Evolutionary conservation across 2,113 vertebrate genomes (phyloP).

Genomic region (Origma solitaria): DNA sequence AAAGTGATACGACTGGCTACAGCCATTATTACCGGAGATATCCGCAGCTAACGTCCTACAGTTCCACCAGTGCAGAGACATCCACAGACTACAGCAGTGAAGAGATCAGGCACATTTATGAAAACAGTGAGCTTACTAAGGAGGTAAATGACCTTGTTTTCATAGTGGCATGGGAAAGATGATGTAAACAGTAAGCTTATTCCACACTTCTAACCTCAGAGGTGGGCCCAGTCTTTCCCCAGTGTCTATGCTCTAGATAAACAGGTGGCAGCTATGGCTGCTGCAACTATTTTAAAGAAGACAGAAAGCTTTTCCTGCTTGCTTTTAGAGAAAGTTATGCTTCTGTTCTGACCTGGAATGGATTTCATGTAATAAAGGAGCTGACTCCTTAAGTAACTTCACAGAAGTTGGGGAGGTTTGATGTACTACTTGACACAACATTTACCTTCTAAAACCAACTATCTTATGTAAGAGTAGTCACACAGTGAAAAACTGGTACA

Average conservation of each 20-base stretch:
- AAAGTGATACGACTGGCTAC: conserved; percentile 81
- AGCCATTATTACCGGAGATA: conserved; percentile 82
- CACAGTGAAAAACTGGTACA: not conserved
- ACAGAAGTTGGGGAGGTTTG: not conserved
- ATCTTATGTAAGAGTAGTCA: not conserved
- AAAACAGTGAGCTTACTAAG: conserved; percentile 89
- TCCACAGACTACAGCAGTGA: conserved; percentile 91
- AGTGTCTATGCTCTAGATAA: not conserved
- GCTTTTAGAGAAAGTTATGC: not conserved
- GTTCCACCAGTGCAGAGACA: conserved; percentile 81
- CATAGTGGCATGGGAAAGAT: not conserved
- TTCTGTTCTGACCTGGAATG: not conserved
- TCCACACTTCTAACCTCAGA: not conserved
- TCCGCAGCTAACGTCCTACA: conserved; percentile 76
- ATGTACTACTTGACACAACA: not conserved
- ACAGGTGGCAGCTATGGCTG: not conserved
- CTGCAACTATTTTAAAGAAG: not conserved
- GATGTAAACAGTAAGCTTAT: not conserved
- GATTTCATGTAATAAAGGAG: not conserved
- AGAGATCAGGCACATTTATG: conserved; percentile 92
- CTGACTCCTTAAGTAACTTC: not conserved
- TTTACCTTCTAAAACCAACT: not conserved
- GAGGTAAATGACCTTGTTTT: conserved; percentile 74
- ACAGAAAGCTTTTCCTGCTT: not conserved
- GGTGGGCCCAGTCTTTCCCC: not conserved